Evolutionary conservation across 2,888 invertebrate genomes (phyloP).

Genomic region (Lasioglossum marginatum): DNA sequence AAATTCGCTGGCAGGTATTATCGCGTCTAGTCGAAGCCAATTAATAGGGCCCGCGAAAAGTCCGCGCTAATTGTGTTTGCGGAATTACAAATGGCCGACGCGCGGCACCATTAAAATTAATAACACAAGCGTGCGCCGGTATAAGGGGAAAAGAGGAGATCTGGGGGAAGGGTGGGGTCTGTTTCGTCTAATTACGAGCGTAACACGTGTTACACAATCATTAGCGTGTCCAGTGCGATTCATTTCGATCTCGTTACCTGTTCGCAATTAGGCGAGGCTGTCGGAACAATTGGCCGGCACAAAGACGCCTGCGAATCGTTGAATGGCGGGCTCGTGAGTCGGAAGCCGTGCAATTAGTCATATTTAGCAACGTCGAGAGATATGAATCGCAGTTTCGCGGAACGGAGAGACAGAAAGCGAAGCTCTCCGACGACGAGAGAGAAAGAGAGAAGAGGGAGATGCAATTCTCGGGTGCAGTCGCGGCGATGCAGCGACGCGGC

Average conservation of each 20-base stretch:
- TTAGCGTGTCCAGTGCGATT: not conserved
- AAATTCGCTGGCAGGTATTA: not conserved
- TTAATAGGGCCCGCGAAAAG: not conserved
- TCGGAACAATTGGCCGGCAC: not conserved
- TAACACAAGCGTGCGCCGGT: not conserved
- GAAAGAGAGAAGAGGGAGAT: not conserved
- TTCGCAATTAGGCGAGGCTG: conserved; percentile 13
- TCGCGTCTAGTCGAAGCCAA: not conserved
- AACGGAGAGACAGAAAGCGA: conserved; percentile 17
- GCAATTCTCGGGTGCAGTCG: not conserved
- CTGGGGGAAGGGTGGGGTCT: not conserved
- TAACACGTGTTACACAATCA: conserved; percentile 8
- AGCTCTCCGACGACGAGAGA: not conserved
- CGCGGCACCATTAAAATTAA: not conserved
- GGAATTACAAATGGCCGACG: not conserved
- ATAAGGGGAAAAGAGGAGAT: not conserved
- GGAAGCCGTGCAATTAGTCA: conserved; percentile 50
- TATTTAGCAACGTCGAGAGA: conserved; percentile 54
- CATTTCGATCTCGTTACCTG: conserved; percentile 25
- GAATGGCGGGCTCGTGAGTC: conserved; percentile 1
- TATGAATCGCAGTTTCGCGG: conserved; percentile 51
- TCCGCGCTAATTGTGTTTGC: not conserved
- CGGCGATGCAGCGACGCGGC: not conserved
- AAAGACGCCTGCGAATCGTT: conserved; percentile 1
- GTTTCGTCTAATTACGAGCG: not conserved